Percentiles rank a stretch among this genome's conserved stretches.
These are phyloP conservation scores for Sciaenops ocellatus DNA, from an alignment of 2,797 vertebrate genomes.

Conservation along the genomic window DNA sequence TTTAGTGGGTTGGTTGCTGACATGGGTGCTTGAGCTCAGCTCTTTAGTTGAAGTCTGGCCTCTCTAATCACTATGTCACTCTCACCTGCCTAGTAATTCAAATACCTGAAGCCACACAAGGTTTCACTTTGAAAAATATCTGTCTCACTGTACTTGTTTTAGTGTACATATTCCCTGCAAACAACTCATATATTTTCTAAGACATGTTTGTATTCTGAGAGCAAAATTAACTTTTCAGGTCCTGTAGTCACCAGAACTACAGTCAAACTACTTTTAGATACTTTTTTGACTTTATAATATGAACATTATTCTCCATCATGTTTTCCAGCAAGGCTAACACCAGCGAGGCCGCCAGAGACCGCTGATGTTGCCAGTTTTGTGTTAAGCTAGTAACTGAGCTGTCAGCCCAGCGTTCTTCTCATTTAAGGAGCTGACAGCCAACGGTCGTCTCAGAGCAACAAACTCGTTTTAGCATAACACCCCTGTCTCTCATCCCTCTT, in stretches of 20 bases:
- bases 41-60: slow-evolving; percentile 39
- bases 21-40: slow-evolving; percentile 31
- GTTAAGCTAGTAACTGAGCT: slow-evolving; percentile 69
- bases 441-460: slow-evolving; percentile 52
- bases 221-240: slow-evolving; percentile 7
- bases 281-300: slow-evolving; percentile 42
- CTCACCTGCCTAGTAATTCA: slow-evolving; percentile 42
- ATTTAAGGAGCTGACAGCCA: slow-evolving; percentile 78
- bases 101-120: slow-evolving; percentile 31
- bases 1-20: slow-evolving; percentile 47
- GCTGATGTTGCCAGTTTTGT: slow-evolving; percentile 56
- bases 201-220: neutral
- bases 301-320: slow-evolving; percentile 53
- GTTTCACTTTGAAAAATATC: slow-evolving; percentile 22
- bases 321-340: slow-evolving; percentile 48
- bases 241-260: slow-evolving; percentile 9
- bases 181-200: slow-evolving; percentile 17
- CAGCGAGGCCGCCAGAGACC: slow-evolving; percentile 36
- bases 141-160: slow-evolving; percentile 19
- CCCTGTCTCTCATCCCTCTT: slow-evolving; percentile 36
- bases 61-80: slow-evolving; percentile 40
- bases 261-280: slow-evolving; percentile 25
- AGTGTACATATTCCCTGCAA: slow-evolving; percentile 17
- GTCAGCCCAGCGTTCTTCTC: slow-evolving; percentile 74
- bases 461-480: slow-evolving; percentile 72